Evolutionary conservation across 2,888 invertebrate genomes (phyloP).

Genomic region (Apotomis turbidana): DNA sequence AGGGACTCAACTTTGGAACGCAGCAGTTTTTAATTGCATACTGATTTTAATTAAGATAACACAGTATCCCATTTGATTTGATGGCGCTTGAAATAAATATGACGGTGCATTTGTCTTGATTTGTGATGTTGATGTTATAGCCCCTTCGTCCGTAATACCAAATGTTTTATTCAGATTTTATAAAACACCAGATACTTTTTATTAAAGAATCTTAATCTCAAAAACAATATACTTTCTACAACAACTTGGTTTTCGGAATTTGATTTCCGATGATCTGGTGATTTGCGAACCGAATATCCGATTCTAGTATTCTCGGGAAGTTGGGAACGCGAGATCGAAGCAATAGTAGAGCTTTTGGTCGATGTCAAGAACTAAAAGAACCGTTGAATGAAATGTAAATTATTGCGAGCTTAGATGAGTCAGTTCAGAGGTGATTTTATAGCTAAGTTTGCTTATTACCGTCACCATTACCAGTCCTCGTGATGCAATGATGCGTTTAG

Average conservation of each 20-base stretch:
- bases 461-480: constrained; percentile 15
- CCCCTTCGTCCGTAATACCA: constrained; percentile 4
- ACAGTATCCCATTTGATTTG: constrained; percentile 29
- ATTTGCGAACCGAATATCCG: background rate
- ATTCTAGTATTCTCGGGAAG: background rate
- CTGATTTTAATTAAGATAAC: constrained; percentile 38
- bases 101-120: constrained; percentile 33
- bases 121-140: constrained; percentile 14
- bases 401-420: constrained; percentile 35
- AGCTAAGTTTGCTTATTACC: constrained; percentile 16
- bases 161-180: background rate
- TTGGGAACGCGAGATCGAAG: constrained; percentile 14
- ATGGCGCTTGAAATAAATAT: constrained; percentile 22
- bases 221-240: background rate
- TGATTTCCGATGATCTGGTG: background rate
- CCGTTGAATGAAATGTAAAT: constrained; percentile 35
- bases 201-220: background rate
- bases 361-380: constrained; percentile 36
- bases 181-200: background rate
- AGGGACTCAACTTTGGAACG: constrained; percentile 29
- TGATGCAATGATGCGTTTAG: constrained; percentile 29
- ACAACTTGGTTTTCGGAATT: background rate
- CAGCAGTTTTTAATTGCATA: constrained; percentile 36
- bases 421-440: constrained; percentile 24
- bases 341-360: constrained; percentile 34